phyloP scores from a whole-genome alignment of 2,888 invertebrate genomes.

The Acrocyrtus sp. region DNA sequence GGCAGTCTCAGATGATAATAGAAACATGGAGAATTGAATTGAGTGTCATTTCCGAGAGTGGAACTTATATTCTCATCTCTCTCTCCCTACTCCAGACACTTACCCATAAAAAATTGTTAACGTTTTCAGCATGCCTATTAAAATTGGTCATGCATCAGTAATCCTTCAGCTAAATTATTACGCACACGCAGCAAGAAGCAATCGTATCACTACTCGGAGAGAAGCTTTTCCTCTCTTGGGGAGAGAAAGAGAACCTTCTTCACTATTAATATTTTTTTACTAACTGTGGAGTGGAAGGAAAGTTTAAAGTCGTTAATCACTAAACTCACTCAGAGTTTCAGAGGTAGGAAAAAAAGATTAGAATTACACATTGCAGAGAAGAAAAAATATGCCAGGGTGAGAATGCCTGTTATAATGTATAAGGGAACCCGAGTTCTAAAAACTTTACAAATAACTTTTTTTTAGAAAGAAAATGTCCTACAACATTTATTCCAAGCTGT shows the following conservation, averaged over 20 bases:
- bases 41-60: conserved; percentile 24
- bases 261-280: conserved; percentile 14
- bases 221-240: neutral
- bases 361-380: no score
- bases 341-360: neutral
- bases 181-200: conserved; percentile 34
- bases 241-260: neutral
- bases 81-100: neutral
- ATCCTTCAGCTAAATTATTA: conserved; percentile 39
- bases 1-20: no score
- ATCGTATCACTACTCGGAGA: neutral
- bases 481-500: conserved; percentile 35
- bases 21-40: conserved; percentile 14
- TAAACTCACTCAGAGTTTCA: conserved; percentile 3
- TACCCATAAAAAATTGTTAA: conserved; percentile 43
- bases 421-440: conserved; percentile 2
- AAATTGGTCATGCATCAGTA: conserved; percentile 52
- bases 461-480: conserved; percentile 12
- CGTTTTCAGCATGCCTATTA: conserved; percentile 47
- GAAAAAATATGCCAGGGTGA: neutral
- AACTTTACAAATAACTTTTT: conserved; percentile 34
- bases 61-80: no score
- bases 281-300: conserved; percentile 6
- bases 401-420: neutral
- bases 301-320: conserved; percentile 47